Percentiles rank a stretch among this genome's conserved stretches.
These are phyloP conservation scores for Polydesmus complanatus DNA, from an alignment of 2,888 invertebrate genomes.

Conservation along the genomic window DNA sequence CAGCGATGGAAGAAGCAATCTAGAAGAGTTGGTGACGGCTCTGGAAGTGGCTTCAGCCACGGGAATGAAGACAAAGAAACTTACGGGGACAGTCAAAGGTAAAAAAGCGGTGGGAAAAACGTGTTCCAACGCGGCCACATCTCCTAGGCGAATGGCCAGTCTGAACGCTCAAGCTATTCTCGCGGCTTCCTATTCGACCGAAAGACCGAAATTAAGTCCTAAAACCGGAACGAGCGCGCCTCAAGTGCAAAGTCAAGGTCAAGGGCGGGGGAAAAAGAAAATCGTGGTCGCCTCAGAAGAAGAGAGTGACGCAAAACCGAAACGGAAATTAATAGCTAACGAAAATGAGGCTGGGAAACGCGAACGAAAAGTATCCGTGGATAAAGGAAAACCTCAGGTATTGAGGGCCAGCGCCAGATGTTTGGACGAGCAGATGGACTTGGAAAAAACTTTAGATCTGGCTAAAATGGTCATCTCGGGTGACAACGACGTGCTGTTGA, in stretches of 20 bases:
- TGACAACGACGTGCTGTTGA: constrained; percentile 1
- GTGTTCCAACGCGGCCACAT: constrained; percentile 43
- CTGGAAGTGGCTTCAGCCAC: not conserved
- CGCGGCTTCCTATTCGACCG: constrained; percentile 56
- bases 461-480: constrained; percentile 3
- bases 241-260: not conserved
- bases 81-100: not conserved
- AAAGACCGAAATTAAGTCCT: constrained; percentile 19
- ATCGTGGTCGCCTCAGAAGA: not conserved
- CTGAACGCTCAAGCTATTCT: constrained; percentile 79
- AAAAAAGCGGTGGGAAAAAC: not conserved
- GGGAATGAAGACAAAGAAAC: not conserved
- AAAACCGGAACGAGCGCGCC: too few species aligned
- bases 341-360: not conserved
- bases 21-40: not conserved
- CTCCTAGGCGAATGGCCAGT: constrained; percentile 79
- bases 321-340: not conserved
- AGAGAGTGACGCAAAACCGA: not conserved
- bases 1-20: constrained; percentile 45
- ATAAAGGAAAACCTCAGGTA: not conserved
- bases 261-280: not conserved
- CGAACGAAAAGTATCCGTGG: not conserved
- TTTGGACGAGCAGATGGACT: not conserved
- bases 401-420: not conserved
- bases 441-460: constrained; percentile 10